Percentiles rank a stretch among this genome's conserved stretches.
Evolutionary conservation across 2,113 vertebrate species (phyloP).

Genomic region (Myrmecobius fasciatus): DNA sequence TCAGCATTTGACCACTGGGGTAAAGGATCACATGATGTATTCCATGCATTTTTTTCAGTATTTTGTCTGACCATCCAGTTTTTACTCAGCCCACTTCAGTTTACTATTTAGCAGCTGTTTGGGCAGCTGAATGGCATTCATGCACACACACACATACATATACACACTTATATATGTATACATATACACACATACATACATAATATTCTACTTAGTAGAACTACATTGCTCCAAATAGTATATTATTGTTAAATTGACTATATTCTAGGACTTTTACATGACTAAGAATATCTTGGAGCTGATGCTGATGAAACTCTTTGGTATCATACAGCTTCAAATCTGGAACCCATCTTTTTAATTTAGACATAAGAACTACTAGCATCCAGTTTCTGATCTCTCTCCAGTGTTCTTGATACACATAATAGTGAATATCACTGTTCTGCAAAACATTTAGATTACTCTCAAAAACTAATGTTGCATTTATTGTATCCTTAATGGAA

Average conservation of each 20-base stretch:
- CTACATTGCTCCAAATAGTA: neutral
- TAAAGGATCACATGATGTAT: neutral
- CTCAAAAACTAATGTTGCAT: neutral
- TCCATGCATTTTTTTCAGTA: neutral
- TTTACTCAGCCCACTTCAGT: neutral
- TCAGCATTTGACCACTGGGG: neutral
- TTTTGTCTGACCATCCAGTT: neutral
- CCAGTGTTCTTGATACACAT: neutral
- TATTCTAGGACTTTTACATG: neutral
- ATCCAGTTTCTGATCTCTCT: neutral
- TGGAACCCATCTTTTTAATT: neutral
- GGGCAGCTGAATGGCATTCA: neutral
- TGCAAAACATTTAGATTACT: neutral
- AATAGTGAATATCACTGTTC: neutral
- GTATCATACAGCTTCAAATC: neutral
- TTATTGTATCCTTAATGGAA: neutral
- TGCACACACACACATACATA: neutral
- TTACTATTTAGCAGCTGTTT: neutral
- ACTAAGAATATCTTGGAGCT: neutral
- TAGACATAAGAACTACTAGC: neutral
- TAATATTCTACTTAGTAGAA: neutral
- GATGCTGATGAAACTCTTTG: neutral
- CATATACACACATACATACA: neutral
- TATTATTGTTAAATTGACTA: neutral
- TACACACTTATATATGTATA: too few species aligned